Percentiles rank a stretch among this genome's conserved stretches.
These are phyloP conservation scores for Acleris laterana DNA, from an alignment of 2,888 invertebrate genomes.

Conservation along the genomic window DNA sequence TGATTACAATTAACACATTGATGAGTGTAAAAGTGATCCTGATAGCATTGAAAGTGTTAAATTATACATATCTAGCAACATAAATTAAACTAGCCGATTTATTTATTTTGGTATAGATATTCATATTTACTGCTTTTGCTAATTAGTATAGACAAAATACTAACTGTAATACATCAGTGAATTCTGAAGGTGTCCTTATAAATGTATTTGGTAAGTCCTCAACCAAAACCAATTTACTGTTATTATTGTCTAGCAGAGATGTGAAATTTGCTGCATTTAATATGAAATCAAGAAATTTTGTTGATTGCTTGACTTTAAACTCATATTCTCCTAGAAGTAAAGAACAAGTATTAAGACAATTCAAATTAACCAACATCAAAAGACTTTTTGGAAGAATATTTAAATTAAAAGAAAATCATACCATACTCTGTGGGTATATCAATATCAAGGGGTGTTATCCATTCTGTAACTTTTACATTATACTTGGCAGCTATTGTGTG, in stretches of 20 bases:
- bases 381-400: background rate
- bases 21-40: no score
- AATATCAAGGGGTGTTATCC: slow-evolving; percentile 92
- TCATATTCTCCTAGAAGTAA: slow-evolving; percentile 71
- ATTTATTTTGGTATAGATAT: no score
- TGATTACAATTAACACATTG: no score
- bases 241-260: slow-evolving; percentile 82
- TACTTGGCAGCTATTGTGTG: slow-evolving; percentile 87
- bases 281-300: slow-evolving; percentile 90
- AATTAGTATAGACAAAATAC: slow-evolving; percentile 44
- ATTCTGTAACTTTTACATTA: slow-evolving; percentile 87
- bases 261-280: slow-evolving; percentile 91
- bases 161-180: slow-evolving; percentile 88
- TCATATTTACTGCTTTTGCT: no score
- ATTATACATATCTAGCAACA: no score
- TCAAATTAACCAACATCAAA: background rate
- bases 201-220: slow-evolving; percentile 94
- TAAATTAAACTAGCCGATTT: no score
- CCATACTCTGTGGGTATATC: slow-evolving; percentile 83
- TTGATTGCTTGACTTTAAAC: slow-evolving; percentile 85
- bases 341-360: background rate
- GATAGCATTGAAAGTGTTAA: no score
- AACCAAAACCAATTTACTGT: slow-evolving; percentile 86
- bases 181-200: slow-evolving; percentile 86
- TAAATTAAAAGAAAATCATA: slow-evolving; percentile 41